phyloP scores from a whole-genome alignment of 1,140 invertebrate genomes.

The Solenopsis fugax region DNA sequence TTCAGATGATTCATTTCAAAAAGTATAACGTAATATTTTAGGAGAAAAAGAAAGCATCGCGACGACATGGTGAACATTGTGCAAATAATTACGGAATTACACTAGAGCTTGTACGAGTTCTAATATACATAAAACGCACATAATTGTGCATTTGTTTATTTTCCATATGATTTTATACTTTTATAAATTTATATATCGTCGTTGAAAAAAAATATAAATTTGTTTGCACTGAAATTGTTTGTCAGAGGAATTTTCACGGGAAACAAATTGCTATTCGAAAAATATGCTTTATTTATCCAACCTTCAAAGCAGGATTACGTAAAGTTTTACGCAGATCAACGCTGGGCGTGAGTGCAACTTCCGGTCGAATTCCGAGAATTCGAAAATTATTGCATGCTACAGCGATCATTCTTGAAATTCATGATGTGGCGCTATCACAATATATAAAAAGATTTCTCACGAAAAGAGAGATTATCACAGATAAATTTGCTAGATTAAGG shows the following conservation, averaged over 20 bases:
- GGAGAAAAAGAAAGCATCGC: constrained; percentile 19
- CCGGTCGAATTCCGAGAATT: neutral
- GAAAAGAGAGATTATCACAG: neutral
- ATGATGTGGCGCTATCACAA: constrained; percentile 7
- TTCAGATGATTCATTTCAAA: constrained; percentile 58
- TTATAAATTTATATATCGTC: neutral
- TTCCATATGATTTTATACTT: neutral
- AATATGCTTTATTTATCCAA: neutral
- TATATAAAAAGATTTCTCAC: neutral
- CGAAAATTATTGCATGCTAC: neutral
- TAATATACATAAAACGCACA: neutral
- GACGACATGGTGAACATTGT: constrained; percentile 5
- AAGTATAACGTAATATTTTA: constrained; percentile 62
- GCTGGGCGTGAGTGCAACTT: neutral
- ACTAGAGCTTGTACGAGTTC: neutral
- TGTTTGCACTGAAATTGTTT: neutral
- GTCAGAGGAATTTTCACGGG: neutral
- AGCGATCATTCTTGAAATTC: neutral
- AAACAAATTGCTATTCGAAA: neutral
- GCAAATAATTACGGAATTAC: constrained; percentile 39
- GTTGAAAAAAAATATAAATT: constrained; percentile 8
- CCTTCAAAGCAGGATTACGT: neutral
- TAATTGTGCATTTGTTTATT: neutral
- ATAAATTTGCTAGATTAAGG: too few species aligned
- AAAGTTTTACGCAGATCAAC: constrained; percentile 7